Evolutionary conservation across 1,140 invertebrate species (phyloP).

Genomic region (Drosophila sproati): DNA sequence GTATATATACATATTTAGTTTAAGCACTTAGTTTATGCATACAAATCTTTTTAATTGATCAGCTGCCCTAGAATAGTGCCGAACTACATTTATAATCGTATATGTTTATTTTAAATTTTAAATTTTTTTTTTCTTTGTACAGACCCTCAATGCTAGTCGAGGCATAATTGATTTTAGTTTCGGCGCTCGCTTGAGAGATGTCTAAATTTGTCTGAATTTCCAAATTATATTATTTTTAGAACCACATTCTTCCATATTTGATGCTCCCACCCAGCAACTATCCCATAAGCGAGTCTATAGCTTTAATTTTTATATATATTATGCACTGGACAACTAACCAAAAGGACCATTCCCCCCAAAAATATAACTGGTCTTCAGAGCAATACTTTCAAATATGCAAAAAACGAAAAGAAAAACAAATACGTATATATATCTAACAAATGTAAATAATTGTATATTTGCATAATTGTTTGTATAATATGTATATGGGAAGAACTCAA

Average conservation of each 20-base stretch:
- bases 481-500: conserved; percentile 49
- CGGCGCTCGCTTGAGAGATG: conserved; percentile 16
- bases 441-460: conserved; percentile 68
- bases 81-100: conserved; percentile 46
- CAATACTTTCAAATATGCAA: conserved; percentile 27
- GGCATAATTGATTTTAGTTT: conserved; percentile 43
- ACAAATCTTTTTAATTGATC: conserved; percentile 31
- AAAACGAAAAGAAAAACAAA: conserved; percentile 38
- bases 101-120: conserved; percentile 33
- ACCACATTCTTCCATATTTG: conserved; percentile 10
- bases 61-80: conserved; percentile 59
- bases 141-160: conserved; percentile 48
- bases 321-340: conserved; percentile 21
- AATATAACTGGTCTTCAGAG: conserved; percentile 54
- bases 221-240: conserved; percentile 27
- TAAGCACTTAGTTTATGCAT: conserved; percentile 43
- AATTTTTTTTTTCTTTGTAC: conserved; percentile 27
- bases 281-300: conserved; percentile 28
- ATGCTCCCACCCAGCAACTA: conserved; percentile 24
- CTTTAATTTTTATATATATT: conserved; percentile 20
- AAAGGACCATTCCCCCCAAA: conserved; percentile 2
- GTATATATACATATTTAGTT: conserved; percentile 39
- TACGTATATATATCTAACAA: too few relatives aligned
- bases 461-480: conserved; percentile 46
- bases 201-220: conserved; percentile 26